Evolutionary conservation across 2,888 invertebrate genomes (phyloP).

Genomic region (Epinotia demarniana): DNA sequence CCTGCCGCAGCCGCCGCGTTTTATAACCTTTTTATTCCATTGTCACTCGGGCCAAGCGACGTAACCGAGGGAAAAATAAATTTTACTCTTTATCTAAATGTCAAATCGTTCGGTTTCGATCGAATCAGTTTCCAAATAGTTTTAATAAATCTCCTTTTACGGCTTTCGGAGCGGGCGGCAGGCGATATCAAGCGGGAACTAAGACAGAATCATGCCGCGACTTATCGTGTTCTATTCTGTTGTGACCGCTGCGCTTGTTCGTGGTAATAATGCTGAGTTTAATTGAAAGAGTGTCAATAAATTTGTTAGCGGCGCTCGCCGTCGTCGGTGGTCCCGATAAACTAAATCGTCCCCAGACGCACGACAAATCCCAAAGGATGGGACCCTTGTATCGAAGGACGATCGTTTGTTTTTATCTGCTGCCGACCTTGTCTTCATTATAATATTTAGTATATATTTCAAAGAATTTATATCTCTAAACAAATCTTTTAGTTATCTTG

Average conservation of each 20-base stretch:
- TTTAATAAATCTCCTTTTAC: constrained; percentile 85
- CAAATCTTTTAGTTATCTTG: constrained; percentile 64
- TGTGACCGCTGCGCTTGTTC: constrained; percentile 76
- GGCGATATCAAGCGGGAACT: constrained; percentile 71
- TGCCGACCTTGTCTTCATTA: constrained; percentile 76
- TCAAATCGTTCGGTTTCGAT: constrained; percentile 84
- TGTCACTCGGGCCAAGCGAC: constrained; percentile 77
- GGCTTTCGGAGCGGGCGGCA: constrained; percentile 70
- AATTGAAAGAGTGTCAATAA: constrained; percentile 85
- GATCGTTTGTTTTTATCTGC: constrained; percentile 78
- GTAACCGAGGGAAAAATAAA: constrained; percentile 81
- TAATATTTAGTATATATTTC: constrained; percentile 71
- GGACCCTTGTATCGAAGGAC: constrained; percentile 69
- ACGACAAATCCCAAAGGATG: constrained; percentile 70
- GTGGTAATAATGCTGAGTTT: constrained; percentile 77
- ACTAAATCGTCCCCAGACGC: constrained; percentile 63
- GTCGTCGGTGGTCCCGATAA: constrained; percentile 80
- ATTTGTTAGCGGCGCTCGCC: constrained; percentile 76
- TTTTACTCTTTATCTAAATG: constrained; percentile 84
- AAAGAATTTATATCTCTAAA: constrained; percentile 68
- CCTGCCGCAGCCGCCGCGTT: constrained; percentile 75
- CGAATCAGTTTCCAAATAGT: constrained; percentile 85
- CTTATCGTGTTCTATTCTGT: constrained; percentile 82
- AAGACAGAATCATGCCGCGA: constrained; percentile 78
- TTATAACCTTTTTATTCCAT: constrained; percentile 85